Percentiles rank a stretch among this genome's conserved stretches.
Conservation (phyloP, 2,113 vertebrate genomes). For the Hydropotes inermis region DNA sequence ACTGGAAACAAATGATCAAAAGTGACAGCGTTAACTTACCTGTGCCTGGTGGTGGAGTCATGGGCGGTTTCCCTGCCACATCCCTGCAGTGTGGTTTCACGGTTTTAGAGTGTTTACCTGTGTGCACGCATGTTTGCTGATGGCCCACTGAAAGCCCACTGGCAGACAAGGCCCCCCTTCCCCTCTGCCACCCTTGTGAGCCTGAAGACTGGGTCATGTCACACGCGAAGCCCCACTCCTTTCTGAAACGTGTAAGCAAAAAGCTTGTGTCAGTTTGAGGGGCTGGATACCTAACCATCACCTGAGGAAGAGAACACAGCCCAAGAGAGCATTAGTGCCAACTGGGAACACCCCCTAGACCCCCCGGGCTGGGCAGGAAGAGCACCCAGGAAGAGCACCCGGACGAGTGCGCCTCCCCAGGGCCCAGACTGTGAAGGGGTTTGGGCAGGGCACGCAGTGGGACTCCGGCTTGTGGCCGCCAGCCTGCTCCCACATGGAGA, state of each 20-base stretch:
- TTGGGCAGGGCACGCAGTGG: rapidly evolving
- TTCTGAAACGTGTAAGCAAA: neutral
- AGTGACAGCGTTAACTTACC: neutral
- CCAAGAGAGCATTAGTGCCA: neutral
- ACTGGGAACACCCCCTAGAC: neutral
- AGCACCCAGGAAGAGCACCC: no score
- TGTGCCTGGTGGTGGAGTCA: neutral
- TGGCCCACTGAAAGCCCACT: neutral
- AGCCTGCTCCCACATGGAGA: neutral
- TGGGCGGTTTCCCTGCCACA: rapidly evolving
- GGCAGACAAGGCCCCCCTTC: neutral
- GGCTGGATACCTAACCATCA: neutral
- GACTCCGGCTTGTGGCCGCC: neutral
- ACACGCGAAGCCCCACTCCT: neutral
- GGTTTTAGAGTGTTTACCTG: neutral
- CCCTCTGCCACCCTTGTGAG: neutral
- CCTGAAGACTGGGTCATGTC: neutral
- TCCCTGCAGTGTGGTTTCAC: neutral
- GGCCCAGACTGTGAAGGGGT: neutral
- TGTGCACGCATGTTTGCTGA: rapidly evolving
- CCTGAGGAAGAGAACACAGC: neutral
- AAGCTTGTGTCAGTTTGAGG: neutral
- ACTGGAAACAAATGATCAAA: neutral
- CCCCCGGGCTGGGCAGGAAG: neutral
- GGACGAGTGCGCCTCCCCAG: rapidly evolving